phyloP scores from a whole-genome alignment of 2,888 invertebrate genomes.

The Eumerus sabulonum region DNA sequence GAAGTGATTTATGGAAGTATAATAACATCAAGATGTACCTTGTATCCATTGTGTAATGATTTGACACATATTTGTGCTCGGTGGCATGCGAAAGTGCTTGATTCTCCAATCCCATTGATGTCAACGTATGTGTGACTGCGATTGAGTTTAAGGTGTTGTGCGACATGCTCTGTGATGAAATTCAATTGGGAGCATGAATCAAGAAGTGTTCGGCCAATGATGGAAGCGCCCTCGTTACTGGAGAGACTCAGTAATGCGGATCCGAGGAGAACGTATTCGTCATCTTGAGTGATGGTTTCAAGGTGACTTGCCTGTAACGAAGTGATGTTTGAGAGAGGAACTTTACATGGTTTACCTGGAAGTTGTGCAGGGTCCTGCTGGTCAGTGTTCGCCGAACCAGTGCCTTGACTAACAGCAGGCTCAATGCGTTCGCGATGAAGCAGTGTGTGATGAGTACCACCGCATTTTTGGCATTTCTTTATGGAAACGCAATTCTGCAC shows the following conservation, averaged over 20 bases:
- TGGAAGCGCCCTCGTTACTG: neutral
- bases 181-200: constrained; percentile 40
- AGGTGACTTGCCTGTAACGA: constrained; percentile 26
- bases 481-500: constrained; percentile 10
- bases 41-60: constrained; percentile 15
- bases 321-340: neutral
- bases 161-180: constrained; percentile 5
- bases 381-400: neutral
- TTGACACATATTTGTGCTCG: constrained; percentile 22
- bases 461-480: constrained; percentile 28
- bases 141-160: neutral
- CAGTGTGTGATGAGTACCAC: constrained; percentile 9
- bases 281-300: constrained; percentile 2
- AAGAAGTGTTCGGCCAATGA: constrained; percentile 1
- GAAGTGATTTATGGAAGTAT: constrained; percentile 35
- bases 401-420: neutral
- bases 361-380: neutral
- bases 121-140: neutral
- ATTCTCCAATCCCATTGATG: constrained; percentile 21
- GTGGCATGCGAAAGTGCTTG: constrained; percentile 23
- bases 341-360: constrained; percentile 5
- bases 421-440: constrained; percentile 12
- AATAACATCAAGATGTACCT: constrained; percentile 26
- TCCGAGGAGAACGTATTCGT: neutral
- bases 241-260: neutral